phyloP scores from a whole-genome alignment of 2,113 vertebrate genomes.

The Triplophysa dalaica region DNA sequence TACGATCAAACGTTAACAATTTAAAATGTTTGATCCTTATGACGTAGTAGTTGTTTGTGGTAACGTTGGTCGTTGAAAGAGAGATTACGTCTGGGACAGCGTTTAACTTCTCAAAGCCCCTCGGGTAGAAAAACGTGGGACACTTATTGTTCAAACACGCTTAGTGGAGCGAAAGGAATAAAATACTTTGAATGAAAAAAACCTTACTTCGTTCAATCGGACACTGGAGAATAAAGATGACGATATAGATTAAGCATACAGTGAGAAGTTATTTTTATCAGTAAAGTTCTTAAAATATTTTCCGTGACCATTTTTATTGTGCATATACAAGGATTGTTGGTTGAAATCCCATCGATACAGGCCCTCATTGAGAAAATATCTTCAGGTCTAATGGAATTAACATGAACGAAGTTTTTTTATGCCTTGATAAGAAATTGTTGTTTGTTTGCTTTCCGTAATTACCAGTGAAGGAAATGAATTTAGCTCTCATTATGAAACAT shows the following conservation, averaged over 20 bases:
- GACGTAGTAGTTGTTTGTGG: not conserved
- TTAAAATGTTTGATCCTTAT: not conserved
- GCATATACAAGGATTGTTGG: no score
- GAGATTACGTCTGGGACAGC: not conserved
- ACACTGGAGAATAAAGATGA: not conserved
- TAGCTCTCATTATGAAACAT: not conserved
- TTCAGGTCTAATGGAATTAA: not conserved
- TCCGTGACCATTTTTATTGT: not conserved
- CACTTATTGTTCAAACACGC: slow-evolving; percentile 1
- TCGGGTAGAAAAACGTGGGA: slow-evolving; percentile 12
- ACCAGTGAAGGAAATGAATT: not conserved
- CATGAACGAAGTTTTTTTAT: slow-evolving; percentile 16
- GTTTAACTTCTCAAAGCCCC: slow-evolving; percentile 16
- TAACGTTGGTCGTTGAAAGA: not conserved
- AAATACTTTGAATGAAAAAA: not conserved
- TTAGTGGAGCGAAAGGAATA: not conserved
- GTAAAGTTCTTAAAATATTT: not conserved
- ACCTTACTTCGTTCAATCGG: no score
- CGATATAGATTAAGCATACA: not conserved
- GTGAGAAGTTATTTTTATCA: not conserved
- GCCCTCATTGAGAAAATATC: not conserved
- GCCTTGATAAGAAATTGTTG: not conserved
- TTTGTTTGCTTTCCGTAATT: slow-evolving; percentile 12
- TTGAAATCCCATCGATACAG: not conserved
- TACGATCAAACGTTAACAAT: not conserved